phyloP scores from a whole-genome alignment of 1,140 invertebrate genomes.

The Thaumetopoea pityocampa region DNA sequence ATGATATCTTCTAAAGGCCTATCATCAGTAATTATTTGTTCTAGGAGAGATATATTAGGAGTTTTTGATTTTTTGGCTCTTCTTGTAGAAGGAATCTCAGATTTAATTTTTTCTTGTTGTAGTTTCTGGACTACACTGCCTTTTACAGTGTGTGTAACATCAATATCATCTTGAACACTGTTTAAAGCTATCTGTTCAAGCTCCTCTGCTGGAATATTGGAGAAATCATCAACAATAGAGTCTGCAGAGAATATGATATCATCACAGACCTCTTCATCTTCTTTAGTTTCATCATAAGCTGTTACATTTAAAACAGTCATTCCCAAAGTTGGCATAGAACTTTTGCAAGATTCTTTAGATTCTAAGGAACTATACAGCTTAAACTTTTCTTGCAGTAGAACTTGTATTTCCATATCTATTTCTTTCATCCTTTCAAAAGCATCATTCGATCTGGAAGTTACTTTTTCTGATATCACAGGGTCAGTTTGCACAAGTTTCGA shows the following conservation, averaged over 20 bases:
- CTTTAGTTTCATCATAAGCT: constrained; percentile 25
- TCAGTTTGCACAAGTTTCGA: constrained; percentile 43
- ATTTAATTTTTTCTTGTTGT: constrained; percentile 23
- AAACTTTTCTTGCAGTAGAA: constrained; percentile 70
- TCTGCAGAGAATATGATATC: constrained; percentile 29
- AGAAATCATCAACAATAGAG: constrained; percentile 52
- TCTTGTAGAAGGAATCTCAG: constrained; percentile 31
- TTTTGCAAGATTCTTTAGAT: constrained; percentile 33
- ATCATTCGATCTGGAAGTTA: constrained; percentile 32
- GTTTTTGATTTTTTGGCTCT: constrained; percentile 37
- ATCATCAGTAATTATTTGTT: constrained; percentile 63
- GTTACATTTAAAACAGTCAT: constrained; percentile 58
- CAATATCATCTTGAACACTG: constrained; percentile 28
- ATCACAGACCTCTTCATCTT: constrained; percentile 22
- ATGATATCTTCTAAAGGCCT: constrained; percentile 64
- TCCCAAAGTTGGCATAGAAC: constrained; percentile 43
- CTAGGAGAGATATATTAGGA: constrained; percentile 61
- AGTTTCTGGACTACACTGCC: constrained; percentile 30
- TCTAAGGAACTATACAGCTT: constrained; percentile 68
- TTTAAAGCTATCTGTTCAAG: constrained; percentile 59
- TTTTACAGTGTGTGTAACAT: constrained; percentile 24
- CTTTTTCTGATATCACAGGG: constrained; percentile 16
- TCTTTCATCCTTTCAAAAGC: constrained; percentile 68
- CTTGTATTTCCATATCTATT: constrained; percentile 72
- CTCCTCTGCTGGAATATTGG: constrained; percentile 59